Evolutionary conservation across 1,140 invertebrate genomes (phyloP).

Genomic region (Hycleus phaleratus): DNA sequence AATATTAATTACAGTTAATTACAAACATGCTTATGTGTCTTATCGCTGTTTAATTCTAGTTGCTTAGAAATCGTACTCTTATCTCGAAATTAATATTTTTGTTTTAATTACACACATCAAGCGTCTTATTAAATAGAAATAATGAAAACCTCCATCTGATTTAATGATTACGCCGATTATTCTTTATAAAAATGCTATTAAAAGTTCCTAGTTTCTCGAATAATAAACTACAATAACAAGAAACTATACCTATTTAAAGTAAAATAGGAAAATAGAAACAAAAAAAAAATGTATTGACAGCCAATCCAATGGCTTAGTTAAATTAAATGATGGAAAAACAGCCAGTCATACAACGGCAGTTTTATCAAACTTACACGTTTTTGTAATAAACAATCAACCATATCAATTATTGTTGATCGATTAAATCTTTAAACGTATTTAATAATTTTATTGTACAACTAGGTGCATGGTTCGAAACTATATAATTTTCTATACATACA

Average conservation of each 20-base stretch:
- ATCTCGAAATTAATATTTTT: too few relatives aligned
- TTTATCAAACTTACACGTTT: constrained; percentile 24
- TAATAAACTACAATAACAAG: neutral
- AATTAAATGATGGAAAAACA: constrained; percentile 29
- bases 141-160: neutral
- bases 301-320: constrained; percentile 24
- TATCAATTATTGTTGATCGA: constrained; percentile 5
- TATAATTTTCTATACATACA: constrained; percentile 28
- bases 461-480: constrained; percentile 16
- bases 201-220: neutral
- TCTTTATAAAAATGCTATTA: neutral
- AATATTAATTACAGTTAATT: too few relatives aligned
- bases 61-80: too few relatives aligned
- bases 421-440: neutral
- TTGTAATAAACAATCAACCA: constrained; percentile 18
- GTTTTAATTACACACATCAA: too few relatives aligned
- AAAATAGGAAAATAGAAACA: neutral
- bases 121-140: neutral
- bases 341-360: constrained; percentile 26
- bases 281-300: constrained; percentile 4
- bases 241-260: neutral
- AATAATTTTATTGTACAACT: constrained; percentile 15
- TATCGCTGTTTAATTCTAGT: too few relatives aligned
- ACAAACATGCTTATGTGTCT: too few relatives aligned
- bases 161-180: neutral